These are phyloP conservation scores for Agelaius phoeniceus DNA, from an alignment of 2,113 vertebrate species.

Conservation along the genomic window DNA sequence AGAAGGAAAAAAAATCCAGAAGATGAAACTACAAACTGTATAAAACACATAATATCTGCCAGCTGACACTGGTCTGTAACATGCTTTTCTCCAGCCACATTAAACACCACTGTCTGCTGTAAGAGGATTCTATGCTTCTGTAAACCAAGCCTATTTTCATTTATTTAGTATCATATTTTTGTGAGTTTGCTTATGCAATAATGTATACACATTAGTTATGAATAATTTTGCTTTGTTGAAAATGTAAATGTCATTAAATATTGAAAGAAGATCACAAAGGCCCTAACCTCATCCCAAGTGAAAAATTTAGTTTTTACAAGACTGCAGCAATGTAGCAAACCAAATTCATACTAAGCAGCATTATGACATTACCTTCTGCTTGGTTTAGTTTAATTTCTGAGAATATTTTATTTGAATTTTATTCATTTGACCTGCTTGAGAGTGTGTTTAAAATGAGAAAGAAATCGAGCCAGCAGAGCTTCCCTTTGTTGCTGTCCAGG, in stretches of 20 bases:
- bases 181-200: background rate
- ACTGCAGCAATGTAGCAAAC: background rate
- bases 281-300: background rate
- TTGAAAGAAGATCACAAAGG: background rate
- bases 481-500: background rate
- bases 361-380: background rate
- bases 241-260: background rate
- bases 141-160: background rate
- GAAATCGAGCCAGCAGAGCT: background rate
- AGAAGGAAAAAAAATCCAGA: background rate
- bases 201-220: background rate
- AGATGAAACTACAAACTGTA: background rate
- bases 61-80: background rate
- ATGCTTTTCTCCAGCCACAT: background rate
- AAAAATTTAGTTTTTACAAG: background rate
- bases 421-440: background rate
- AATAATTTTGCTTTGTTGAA: background rate
- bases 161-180: background rate
- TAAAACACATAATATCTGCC: background rate
- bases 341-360: background rate
- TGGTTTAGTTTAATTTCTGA: background rate
- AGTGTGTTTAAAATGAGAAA: background rate
- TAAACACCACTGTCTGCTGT: background rate
- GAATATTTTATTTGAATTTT: background rate
- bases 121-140: background rate